phyloP scores from a whole-genome alignment of 2,113 vertebrate genomes.

The Varanus salvator region DNA sequence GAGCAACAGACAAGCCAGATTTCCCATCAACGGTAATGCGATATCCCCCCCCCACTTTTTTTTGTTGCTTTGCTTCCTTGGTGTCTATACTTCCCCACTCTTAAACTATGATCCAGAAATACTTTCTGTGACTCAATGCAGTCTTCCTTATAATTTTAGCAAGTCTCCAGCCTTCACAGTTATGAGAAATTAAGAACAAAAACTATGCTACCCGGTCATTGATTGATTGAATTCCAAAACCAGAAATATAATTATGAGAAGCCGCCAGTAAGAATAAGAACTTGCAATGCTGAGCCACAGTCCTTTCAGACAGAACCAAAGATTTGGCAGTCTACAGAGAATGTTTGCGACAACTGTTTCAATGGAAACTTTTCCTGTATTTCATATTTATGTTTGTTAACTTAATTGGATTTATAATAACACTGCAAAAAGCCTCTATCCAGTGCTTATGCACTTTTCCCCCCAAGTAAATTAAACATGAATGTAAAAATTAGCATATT shows the following conservation, averaged over 20 bases:
- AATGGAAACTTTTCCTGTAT: neutral
- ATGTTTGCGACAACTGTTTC: slow-evolving; percentile 19
- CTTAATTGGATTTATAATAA: slow-evolving; percentile 34
- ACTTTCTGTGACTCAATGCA: neutral
- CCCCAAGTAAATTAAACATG: slow-evolving; percentile 1
- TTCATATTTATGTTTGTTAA: slow-evolving; percentile 25
- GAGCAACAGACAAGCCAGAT: neutral
- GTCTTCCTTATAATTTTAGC: neutral
- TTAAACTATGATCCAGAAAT: neutral
- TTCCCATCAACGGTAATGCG: neutral
- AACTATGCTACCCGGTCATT: neutral
- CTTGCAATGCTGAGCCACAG: neutral
- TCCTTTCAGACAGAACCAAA: neutral
- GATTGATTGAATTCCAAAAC: neutral
- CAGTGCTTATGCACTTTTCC: slow-evolving; percentile 5
- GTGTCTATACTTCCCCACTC: neutral
- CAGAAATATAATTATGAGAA: neutral
- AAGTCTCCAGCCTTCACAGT: neutral
- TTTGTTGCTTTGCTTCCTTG: neutral
- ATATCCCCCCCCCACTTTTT: neutral
- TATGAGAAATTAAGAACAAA: neutral
- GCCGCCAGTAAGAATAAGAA: neutral
- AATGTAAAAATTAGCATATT: slow-evolving; percentile 23
- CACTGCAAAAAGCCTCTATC: slow-evolving; percentile 4
- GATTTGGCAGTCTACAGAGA: neutral